Evolutionary conservation across 2,888 invertebrate species (phyloP), one percentile per base, ranked within the genome.

Genomic region (Drosophila atripex): DNA sequence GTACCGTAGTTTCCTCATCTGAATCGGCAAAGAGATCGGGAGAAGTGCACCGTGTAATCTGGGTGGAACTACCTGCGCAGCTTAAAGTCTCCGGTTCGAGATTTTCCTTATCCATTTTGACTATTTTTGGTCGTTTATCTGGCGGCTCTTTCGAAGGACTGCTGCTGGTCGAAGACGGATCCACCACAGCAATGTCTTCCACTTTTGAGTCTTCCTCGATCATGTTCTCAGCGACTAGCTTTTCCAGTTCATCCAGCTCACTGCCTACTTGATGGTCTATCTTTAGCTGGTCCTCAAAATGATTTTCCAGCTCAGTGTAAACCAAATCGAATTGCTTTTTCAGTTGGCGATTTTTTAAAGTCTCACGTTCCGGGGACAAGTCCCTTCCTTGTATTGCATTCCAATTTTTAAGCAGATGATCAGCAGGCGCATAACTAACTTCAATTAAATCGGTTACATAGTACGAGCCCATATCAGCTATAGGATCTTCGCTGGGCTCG

Each of bases 311-410:
- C 3, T 90, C 78, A 0, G 47, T 49, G 56, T 80, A 89, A 18
- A 75, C 73, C n/a, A 69, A 41, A 12, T 79, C 53, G 46, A 89
- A 53, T 47, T 76, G 75, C 23, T 61, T n/a, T 3, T 58, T 25
- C 0, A 32, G 70, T 1, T 46, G 64, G 0, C 39, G 30, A 7
- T 6, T 46, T 49, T 56, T 32, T 0, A 8, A 23, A 38, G 58
- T 76, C 2, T 35, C 65, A 2, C 52, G 55, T 39, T 73, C 74
- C 1, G 95, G 95, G 55, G 94, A 93, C 11, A 85, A 77, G 51
- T 94, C 94, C 61, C 95, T 92, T 0, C 95, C 95, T 4, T 94
- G 94, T 78, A 95, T 95, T 49, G 91, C 83, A 23, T 91, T 89
- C 94, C 94, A 95, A 80, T 94, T 92, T 89, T 92, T 93, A n/a